phyloP scores from a whole-genome alignment of 1,140 invertebrate genomes.

The Papilio polyxenes region DNA sequence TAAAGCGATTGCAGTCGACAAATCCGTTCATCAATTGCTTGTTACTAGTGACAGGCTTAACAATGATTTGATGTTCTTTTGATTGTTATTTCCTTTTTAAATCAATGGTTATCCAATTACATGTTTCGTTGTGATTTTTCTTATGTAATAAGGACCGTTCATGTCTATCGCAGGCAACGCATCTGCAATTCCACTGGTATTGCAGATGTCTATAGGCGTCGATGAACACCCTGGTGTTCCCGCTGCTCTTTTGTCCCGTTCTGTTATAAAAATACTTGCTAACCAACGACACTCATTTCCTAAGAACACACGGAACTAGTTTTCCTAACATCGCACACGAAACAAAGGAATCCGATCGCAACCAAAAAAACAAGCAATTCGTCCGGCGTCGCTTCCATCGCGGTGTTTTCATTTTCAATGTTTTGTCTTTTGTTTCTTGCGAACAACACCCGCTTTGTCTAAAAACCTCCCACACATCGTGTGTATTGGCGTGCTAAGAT shows the following conservation, averaged over 20 bases:
- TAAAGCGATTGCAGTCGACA: neutral
- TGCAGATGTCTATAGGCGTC: too few species aligned
- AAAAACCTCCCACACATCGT: conserved; percentile 55
- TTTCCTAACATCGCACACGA: conserved; percentile 2
- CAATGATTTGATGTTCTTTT: conserved; percentile 40
- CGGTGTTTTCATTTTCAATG: conserved; percentile 61
- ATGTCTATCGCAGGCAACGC: neutral
- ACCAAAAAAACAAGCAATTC: conserved; percentile 32
- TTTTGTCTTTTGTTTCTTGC: conserved; percentile 70
- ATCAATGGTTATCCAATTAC: neutral
- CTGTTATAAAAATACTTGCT: too few species aligned
- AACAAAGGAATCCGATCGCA: conserved; percentile 38
- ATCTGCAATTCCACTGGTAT: too few species aligned
- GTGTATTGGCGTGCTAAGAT: conserved; percentile 66
- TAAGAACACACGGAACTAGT: conserved; percentile 16
- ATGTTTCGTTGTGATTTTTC: neutral
- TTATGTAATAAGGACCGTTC: neutral
- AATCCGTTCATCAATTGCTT: neutral
- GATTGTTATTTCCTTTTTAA: conserved; percentile 4
- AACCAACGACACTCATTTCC: conserved; percentile 9
- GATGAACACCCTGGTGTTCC: too few species aligned
- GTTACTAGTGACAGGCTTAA: conserved; percentile 24
- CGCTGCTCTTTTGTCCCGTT: too few species aligned
- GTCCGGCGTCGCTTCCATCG: conserved; percentile 43
- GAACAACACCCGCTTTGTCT: conserved; percentile 67